These are phyloP conservation scores for Thunnus maccoyii DNA, from an alignment of 2,113 vertebrate genomes.

Conservation along the genomic window DNA sequence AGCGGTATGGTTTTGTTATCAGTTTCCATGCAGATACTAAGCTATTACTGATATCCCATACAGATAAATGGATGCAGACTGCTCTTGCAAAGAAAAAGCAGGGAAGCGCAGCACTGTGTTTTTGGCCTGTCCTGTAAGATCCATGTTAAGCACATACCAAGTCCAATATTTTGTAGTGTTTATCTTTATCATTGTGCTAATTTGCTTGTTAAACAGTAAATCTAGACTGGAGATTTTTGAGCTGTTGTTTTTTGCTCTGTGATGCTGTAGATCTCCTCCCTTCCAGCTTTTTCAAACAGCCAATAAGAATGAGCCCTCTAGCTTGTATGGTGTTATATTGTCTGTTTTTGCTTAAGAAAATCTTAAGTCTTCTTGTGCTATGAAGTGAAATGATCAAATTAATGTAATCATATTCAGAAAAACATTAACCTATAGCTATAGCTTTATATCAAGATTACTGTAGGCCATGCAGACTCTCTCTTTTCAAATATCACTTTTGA, in stretches of 20 bases:
- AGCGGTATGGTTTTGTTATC: neutral
- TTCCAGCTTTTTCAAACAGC: no score
- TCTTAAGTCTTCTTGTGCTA: neutral
- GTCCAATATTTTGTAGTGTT: no score
- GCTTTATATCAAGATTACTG: conserved; percentile 4
- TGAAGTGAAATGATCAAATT: neutral
- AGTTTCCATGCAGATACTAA: neutral
- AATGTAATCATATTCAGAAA: neutral
- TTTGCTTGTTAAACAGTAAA: neutral
- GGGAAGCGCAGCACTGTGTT: no score
- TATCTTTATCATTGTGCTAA: no score
- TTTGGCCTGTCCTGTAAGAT: no score
- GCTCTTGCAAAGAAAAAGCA: neutral
- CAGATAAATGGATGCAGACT: neutral
- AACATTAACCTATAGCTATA: neutral
- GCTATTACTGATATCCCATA: neutral
- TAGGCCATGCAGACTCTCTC: neutral
- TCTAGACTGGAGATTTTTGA: neutral
- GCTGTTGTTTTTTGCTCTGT: neutral
- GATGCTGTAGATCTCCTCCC: no score
- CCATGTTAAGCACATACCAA: no score
- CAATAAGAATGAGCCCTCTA: no score
- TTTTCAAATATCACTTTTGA: conserved; percentile 27
- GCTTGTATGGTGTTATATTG: no score
- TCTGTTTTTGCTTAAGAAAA: no score